Evolutionary conservation across 2,888 invertebrate species (phyloP).

Genomic region (Acleris emargana): DNA sequence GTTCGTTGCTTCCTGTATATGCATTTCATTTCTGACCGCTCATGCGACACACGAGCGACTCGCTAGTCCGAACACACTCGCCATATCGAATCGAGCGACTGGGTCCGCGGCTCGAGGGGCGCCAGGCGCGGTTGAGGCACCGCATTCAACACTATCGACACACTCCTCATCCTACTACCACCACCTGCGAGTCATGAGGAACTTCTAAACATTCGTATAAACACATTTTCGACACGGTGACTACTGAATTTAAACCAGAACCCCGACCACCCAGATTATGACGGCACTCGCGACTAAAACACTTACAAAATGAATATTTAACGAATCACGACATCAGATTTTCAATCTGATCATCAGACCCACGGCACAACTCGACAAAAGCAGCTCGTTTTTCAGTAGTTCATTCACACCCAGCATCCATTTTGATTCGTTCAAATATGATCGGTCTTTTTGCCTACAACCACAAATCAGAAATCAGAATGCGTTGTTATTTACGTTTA

Average conservation of each 20-base stretch:
- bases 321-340: slow-evolving; percentile 73
- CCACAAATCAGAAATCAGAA: slow-evolving; percentile 60
- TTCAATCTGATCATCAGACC: slow-evolving; percentile 72
- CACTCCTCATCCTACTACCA: slow-evolving; percentile 81
- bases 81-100: slow-evolving; percentile 71
- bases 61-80: slow-evolving; percentile 73
- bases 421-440: slow-evolving; percentile 83
- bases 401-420: slow-evolving; percentile 85
- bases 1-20: slow-evolving; percentile 86
- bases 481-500: slow-evolving; percentile 59
- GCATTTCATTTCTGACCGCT: slow-evolving; percentile 86
- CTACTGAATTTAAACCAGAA: slow-evolving; percentile 66
- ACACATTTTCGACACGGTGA: slow-evolving; percentile 81
- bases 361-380: slow-evolving; percentile 82
- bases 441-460: slow-evolving; percentile 76
- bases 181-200: slow-evolving; percentile 77
- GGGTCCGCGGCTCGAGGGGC: slow-evolving; percentile 64
- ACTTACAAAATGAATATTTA: slow-evolving; percentile 66
- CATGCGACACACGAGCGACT: slow-evolving; percentile 78
- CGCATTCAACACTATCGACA: slow-evolving; percentile 72
- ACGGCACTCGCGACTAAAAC: slow-evolving; percentile 62
- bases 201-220: slow-evolving; percentile 72
- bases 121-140: slow-evolving; percentile 64
- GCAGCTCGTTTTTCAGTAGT: slow-evolving; percentile 83
- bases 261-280: slow-evolving; percentile 53